Evolutionary conservation across 1,140 invertebrate species (phyloP), one percentile per base, ranked within the genome.

Genomic region (Amyelois transitella): DNA sequence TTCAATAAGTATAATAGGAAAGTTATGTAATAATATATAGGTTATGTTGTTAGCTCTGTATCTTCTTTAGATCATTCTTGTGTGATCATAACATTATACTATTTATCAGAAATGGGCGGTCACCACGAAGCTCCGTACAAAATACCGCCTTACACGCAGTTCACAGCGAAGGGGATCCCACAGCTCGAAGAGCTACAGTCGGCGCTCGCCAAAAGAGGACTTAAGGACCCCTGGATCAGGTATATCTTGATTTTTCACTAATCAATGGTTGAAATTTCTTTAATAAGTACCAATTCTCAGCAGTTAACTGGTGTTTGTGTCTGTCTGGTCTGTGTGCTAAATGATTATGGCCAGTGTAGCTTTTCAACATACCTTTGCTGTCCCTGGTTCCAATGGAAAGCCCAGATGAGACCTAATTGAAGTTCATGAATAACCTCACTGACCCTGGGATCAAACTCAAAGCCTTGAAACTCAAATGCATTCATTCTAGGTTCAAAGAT

Each of bases 201-300:
- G 55, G 86, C 89, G 3, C 86, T 97, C 20, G 93, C 91, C 0
- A 74, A 89, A 22, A 90, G 91, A 71, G 95, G 95, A 17, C 78
- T 96, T 0, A 93, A 92, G 63, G 94, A 96, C 86, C 96, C 96
- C 1, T 97, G 96, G 96, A 84, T 96, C 12, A 92, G 94, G 92
- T 93, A 20, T 14, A 32, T 14, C 22, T 12, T 38, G 2, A 2
- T 38, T 38, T 6, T 38, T 24, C 8, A 8, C 22, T 24, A 24
- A 24, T 28, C 25, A n/a, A n/a, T n/a, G n/a, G n/a, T 5, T 5
- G 2, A 28, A 28, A 10, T 12, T 28, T 28, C 7, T 28, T 28
- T 28, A 10, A 28, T 12, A 8, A 6, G 12, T 12, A 3, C 7
- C 14, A 24, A 22, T 51, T 1, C 8, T 6, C 17, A 48, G 25